These are phyloP conservation scores for Dryococelus australis DNA, from an alignment of 2,888 invertebrate species.

Conservation along the genomic window DNA sequence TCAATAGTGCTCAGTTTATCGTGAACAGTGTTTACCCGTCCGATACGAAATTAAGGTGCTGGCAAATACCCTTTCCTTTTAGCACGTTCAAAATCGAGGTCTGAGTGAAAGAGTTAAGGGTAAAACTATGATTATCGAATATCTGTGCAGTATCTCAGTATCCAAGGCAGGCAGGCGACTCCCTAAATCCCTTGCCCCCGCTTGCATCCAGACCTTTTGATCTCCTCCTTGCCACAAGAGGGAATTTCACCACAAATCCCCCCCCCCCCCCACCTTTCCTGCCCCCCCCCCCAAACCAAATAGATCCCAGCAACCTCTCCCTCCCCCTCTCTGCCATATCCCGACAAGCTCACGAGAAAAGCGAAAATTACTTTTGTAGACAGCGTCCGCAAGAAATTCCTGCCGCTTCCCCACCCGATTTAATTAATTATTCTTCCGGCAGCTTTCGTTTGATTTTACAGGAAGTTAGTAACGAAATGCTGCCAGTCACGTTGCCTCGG, in stretches of 20 bases:
- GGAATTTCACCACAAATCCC: not conserved
- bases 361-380: not conserved
- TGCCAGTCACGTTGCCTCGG: not conserved
- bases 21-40: too few relatives aligned
- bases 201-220: not conserved
- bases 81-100: too few relatives aligned
- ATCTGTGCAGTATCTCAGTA: not conserved
- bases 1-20: too few relatives aligned
- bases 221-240: not conserved
- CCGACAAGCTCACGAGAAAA: not conserved
- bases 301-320: not conserved
- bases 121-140: not conserved
- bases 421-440: constrained; percentile 16
- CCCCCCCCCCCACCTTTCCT: not conserved
- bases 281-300: not conserved
- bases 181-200: not conserved
- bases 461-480: constrained; percentile 16
- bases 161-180: not conserved
- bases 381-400: not conserved
- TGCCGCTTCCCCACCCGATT: not conserved
- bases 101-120: too few relatives aligned
- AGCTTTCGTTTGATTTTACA: not conserved
- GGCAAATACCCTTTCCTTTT: too few relatives aligned
- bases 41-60: too few relatives aligned
- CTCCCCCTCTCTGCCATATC: not conserved